These are phyloP conservation scores for Rotaria macrura DNA, from an alignment of 2,888 invertebrate genomes.

Conservation along the genomic window DNA sequence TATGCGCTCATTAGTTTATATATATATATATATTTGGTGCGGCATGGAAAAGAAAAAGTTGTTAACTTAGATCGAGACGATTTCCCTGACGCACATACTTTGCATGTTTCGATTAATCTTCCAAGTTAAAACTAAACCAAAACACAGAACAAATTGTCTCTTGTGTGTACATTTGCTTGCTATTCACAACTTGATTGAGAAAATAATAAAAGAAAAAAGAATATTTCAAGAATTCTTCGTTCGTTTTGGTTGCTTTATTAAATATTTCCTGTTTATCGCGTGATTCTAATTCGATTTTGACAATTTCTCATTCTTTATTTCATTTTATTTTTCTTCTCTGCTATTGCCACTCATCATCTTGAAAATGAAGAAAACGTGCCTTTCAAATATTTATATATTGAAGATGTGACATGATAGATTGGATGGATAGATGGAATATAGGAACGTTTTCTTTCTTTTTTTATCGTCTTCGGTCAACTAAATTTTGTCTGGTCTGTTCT, in stretches of 20 bases:
- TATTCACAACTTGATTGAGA: neutral
- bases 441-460: neutral
- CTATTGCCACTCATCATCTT: slow-evolving; percentile 6
- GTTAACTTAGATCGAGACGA: neutral
- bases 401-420: slow-evolving; percentile 15
- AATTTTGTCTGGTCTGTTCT: neutral
- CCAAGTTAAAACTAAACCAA: neutral
- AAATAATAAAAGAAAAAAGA: neutral
- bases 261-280: slow-evolving; percentile 3
- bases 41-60: neutral
- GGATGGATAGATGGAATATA: neutral
- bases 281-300: slow-evolving; percentile 7
- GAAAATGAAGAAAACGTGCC: slow-evolving; percentile 6
- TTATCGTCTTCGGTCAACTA: neutral
- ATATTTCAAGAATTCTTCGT: neutral
- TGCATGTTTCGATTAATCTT: slow-evolving; percentile 11
- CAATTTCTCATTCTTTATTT: neutral
- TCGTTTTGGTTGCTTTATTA: neutral
- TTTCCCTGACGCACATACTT: neutral
- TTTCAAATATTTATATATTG: slow-evolving; percentile 12
- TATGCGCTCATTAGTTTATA: neutral
- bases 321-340: neutral
- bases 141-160: neutral
- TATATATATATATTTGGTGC: neutral
- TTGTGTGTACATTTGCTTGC: neutral